Evolutionary conservation across 1,140 invertebrate genomes (phyloP), one percentile per base, ranked within the genome.

Genomic region (Ditylenchus dipsaci): DNA sequence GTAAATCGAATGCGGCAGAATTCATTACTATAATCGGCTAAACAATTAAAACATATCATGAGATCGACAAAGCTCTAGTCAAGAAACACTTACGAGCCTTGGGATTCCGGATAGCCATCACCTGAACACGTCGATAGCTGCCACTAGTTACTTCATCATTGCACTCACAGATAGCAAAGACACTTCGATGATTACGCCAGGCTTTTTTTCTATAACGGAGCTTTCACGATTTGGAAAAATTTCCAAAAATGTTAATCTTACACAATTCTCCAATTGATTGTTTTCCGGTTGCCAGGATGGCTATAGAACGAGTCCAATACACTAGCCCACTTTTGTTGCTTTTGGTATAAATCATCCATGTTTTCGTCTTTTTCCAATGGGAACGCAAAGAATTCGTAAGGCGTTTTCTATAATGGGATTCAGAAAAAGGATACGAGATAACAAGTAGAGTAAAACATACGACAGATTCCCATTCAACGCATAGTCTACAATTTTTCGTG

Each of bases 331-430:
- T 64, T 30, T 42, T 33, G 33, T 58, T 70, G 63, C 9, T 57
- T 21, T 26, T 70, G 42, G 68, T 67, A 70, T 19, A 70, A 27
- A 19, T 29, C 63, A 33, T 69, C 49, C n/a, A 23, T 30, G 26
- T 8, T 27, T 30, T 59, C 42, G 3, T 19, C 49, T 8, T 19
- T 19, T 15, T 53, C 3, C n/a, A 70, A 26, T 27, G 68, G 45
- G 26, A 70, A 70, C 17, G 49, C 68, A 45, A 49, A 70, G 38
- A 70, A 70, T 33, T 70, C 68, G 49, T 70, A 58, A 0, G 68
- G 68, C 21, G 68, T 58, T 38, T 70, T 70, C 68, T 70, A 29
- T 71, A 69, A 45, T 60, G n/a, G n/a, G n/a, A 65, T n/a, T 57
- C 15, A 67, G 66, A 19, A 21, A 53, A 26, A n/a, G n/a, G n/a